Evolutionary conservation across 53 echinoderm and acorn worm species (phyloP).

Genomic region (Echinometra lucunter): DNA sequence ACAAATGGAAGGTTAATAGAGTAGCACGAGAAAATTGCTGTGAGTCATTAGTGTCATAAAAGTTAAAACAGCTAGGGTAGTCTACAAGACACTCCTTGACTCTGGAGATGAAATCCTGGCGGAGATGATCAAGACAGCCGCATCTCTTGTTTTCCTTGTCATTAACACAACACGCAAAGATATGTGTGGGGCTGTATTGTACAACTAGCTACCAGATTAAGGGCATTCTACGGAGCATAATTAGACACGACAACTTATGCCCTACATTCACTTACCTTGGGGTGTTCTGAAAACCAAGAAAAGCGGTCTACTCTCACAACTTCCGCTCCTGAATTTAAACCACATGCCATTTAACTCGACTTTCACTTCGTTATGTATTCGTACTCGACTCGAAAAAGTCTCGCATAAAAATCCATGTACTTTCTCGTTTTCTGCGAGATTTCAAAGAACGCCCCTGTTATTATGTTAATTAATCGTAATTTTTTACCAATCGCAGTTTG

Average conservation of each 20-base stretch:
- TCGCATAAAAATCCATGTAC: not conserved
- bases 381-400: not conserved
- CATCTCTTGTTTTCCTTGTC: too few relatives aligned
- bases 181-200: not conserved
- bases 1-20: too few relatives aligned
- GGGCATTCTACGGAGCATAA: not conserved
- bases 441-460: not conserved
- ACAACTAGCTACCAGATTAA: not conserved
- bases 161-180: not conserved
- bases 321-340: conserved; percentile 34
- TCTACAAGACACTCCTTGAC: not conserved
- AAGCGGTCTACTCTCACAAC: conserved; percentile 71
- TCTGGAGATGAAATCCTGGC: not conserved
- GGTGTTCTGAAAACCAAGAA: conserved; percentile 87
- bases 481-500: not conserved
- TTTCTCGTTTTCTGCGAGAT: conserved; percentile 9
- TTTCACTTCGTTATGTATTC: too few relatives aligned
- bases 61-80: too few relatives aligned
- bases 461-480: not conserved
- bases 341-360: not conserved
- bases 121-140: too few relatives aligned
- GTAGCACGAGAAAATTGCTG: too few relatives aligned
- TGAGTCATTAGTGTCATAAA: too few relatives aligned
- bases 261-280: conserved; percentile 74
- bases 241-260: not conserved